A percentile compares a stretch with the other conserved stretches of the same genome.
phyloP scores from a whole-genome alignment of 2,888 invertebrate species.

The Pseudococcus jackbeardsleyi region DNA sequence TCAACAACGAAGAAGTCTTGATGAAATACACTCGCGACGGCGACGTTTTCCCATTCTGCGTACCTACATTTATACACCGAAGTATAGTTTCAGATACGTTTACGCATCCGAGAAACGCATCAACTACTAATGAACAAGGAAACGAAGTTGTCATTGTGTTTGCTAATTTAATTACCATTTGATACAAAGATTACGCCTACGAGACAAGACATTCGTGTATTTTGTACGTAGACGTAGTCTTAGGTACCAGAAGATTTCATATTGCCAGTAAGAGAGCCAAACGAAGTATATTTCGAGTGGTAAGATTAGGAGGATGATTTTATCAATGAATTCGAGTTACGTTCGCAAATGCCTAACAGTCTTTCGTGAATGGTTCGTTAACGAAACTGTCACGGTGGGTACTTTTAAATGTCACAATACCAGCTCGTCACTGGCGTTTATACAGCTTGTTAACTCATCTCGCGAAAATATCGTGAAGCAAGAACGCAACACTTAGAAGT shows the following conservation, averaged over 20 bases:
- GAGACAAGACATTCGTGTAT: background rate
- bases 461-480: background rate
- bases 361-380: conserved; percentile 32
- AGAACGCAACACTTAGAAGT: background rate
- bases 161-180: conserved; percentile 52
- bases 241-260: background rate
- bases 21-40: background rate
- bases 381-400: conserved; percentile 18
- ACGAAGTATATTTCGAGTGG: conserved; percentile 4
- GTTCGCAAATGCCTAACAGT: background rate
- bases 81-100: background rate
- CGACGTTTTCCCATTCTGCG: conserved; percentile 13
- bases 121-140: conserved; percentile 51
- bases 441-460: background rate
- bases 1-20: conserved; percentile 19
- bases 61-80: too few relatives aligned
- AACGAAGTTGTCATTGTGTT: conserved; percentile 52
- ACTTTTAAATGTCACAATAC: conserved; percentile 6
- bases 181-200: conserved; percentile 22
- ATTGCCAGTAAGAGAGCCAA: background rate
- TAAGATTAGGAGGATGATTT: conserved; percentile 20
- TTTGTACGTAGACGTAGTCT: too few relatives aligned
- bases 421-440: background rate
- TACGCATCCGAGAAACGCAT: conserved; percentile 41
- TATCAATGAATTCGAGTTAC: conserved; percentile 33